A percentile compares a stretch with the other conserved stretches of the same genome.
phyloP scores from a whole-genome alignment of 1,140 invertebrate genomes.

The Hormaphis cornu region DNA sequence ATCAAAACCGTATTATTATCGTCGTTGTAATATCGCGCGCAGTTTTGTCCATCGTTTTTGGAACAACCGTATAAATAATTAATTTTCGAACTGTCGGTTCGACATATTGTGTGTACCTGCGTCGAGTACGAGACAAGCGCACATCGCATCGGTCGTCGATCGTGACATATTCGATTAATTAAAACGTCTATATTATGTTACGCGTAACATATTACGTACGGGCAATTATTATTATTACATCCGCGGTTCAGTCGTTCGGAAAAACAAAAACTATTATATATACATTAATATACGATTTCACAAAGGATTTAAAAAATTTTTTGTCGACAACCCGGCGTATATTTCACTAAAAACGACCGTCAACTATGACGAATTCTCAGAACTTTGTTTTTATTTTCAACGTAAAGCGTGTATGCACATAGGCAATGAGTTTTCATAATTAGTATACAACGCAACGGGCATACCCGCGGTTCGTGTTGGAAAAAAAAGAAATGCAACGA shows the following conservation, averaged over 20 bases:
- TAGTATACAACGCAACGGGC: too few species aligned
- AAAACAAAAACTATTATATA: neutral
- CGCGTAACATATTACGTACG: too few species aligned
- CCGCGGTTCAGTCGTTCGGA: neutral
- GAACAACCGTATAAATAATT: conserved; percentile 9
- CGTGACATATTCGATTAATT: conserved; percentile 13
- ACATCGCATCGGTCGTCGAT: neutral
- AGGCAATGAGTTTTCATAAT: too few species aligned
- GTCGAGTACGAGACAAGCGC: too few species aligned
- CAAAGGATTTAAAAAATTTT: neutral
- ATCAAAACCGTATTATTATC: neutral
- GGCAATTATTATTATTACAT: neutral
- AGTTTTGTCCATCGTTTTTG: too few species aligned
- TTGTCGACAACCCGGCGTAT: too few species aligned
- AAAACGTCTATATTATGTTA: conserved; percentile 12
- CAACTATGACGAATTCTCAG: too few species aligned
- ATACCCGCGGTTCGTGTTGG: too few species aligned
- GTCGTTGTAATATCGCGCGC: conserved; percentile 5
- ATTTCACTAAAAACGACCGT: too few species aligned
- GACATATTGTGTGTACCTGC: neutral
- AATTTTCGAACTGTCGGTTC: conserved; percentile 14
- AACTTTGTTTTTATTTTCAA: neutral
- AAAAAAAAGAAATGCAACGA: too few species aligned
- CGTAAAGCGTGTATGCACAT: too few species aligned
- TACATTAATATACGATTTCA: too few species aligned